phyloP scores from a whole-genome alignment of 2,797 vertebrate species.

The Ibycter americanus region DNA sequence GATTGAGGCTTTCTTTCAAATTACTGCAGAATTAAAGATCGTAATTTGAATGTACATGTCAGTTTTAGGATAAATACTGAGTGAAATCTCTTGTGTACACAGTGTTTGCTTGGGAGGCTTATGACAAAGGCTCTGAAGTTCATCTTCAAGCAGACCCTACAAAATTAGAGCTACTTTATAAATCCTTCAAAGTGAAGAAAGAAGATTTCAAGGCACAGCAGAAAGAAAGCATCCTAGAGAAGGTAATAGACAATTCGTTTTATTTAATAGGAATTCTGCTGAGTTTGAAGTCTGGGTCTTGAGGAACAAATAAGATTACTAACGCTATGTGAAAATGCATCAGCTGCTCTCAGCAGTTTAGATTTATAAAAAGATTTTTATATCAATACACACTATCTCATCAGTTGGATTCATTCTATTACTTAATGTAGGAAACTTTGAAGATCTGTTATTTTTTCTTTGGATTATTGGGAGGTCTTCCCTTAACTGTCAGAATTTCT shows the following conservation, averaged over 20 bases:
- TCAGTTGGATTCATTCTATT: not conserved
- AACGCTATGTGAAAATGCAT: not conserved
- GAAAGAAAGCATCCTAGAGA: conserved; percentile 93
- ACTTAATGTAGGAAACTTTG: not conserved
- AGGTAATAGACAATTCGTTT: conserved; percentile 74
- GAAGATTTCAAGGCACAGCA: conserved; percentile 95
- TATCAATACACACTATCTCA: not conserved
- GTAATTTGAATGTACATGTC: not conserved
- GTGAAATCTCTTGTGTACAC: not conserved
- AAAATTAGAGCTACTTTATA: conserved; percentile 93
- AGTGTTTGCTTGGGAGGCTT: conserved; percentile 99
- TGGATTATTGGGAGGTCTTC: not conserved
- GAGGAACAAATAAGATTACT: not conserved
- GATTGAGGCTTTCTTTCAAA: not conserved
- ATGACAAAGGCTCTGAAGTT: conserved; percentile 97
- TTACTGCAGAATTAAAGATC: not conserved
- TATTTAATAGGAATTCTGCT: not conserved
- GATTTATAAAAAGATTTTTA: not conserved
- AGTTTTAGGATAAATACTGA: not conserved
- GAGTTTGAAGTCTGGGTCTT: not conserved
- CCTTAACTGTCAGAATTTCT: not conserved
- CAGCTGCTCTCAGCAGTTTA: not conserved
- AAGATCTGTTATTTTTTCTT: not conserved
- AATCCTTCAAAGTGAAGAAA: conserved; percentile 98
- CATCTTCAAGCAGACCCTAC: conserved; percentile 98